Percentiles rank a stretch among this genome's conserved stretches.
Conservation (phyloP, 2,797 vertebrate species). For the Syngnathus acus region DNA sequence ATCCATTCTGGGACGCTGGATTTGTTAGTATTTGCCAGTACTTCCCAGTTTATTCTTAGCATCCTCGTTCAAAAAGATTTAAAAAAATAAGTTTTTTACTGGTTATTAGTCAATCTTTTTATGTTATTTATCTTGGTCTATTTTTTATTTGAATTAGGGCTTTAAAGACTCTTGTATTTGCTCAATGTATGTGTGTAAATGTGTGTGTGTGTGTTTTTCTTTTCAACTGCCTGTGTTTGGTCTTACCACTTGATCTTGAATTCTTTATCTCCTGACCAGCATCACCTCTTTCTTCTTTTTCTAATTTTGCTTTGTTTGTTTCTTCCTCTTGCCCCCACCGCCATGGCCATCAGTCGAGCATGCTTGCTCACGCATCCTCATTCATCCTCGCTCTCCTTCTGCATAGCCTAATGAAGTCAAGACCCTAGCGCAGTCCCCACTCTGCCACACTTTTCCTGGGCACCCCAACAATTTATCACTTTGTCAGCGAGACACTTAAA, state of each 20-base stretch:
- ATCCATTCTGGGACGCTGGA: background rate
- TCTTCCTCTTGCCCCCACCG: conserved; percentile 23
- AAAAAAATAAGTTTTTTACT: too few species aligned
- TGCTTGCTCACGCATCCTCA: conserved; percentile 86
- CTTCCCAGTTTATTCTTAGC: too few species aligned
- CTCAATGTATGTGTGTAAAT: too few species aligned
- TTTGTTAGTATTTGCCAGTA: background rate
- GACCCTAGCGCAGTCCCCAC: conserved; percentile 69
- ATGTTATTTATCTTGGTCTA: too few species aligned
- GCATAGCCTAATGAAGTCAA: conserved; percentile 98
- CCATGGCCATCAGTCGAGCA: conserved; percentile 53
- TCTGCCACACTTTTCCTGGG: conserved; percentile 85
- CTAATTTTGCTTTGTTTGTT: conserved; percentile 21
- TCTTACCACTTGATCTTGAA: background rate
- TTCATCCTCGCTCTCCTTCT: conserved; percentile 79
- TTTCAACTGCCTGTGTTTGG: background rate
- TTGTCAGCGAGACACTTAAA: conserved; percentile 98
- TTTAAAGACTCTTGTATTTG: too few species aligned
- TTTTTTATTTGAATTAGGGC: too few species aligned
- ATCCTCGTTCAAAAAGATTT: too few species aligned
- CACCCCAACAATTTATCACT: conserved; percentile 98
- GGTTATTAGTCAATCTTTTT: too few species aligned
- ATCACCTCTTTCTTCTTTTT: conserved; percentile 10
- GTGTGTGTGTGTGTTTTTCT: too few species aligned
- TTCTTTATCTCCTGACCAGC: background rate